Evolutionary conservation across 2,113 vertebrate genomes (phyloP).

Genomic region (Eretmochelys imbricata): DNA sequence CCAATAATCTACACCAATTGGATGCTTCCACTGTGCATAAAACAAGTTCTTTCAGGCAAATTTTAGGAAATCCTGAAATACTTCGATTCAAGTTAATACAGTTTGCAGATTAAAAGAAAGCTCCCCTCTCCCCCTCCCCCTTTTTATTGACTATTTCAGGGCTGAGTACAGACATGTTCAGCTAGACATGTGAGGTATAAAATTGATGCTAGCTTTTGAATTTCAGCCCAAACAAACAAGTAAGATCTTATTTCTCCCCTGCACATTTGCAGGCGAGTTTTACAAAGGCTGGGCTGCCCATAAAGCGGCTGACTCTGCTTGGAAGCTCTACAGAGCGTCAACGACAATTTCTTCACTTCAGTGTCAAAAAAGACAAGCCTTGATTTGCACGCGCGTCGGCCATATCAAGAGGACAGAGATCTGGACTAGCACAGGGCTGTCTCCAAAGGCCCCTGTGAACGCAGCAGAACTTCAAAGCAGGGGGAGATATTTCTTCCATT

Average conservation of each 20-base stretch:
- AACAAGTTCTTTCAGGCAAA: slow-evolving; percentile 22
- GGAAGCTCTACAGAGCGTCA: slow-evolving; percentile 9
- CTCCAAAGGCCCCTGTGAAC: slow-evolving; percentile 69
- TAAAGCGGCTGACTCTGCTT: slow-evolving; percentile 20
- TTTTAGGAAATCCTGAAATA: neutral
- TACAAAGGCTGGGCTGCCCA: neutral
- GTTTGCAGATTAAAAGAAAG: neutral
- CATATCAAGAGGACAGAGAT: slow-evolving; percentile 78
- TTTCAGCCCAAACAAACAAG: slow-evolving; percentile 28
- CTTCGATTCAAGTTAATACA: neutral
- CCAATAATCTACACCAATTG: neutral
- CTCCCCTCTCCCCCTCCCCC: neutral
- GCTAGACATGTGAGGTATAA: neutral
- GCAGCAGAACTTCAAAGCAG: slow-evolving; percentile 74
- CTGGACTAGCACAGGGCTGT: slow-evolving; percentile 34
- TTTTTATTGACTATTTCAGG: neutral
- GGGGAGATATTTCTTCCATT: slow-evolving; percentile 74
- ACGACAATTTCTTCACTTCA: slow-evolving; percentile 60
- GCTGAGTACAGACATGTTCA: neutral
- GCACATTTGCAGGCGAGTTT: neutral
- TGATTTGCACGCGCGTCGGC: slow-evolving; percentile 69
- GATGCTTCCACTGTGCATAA: neutral
- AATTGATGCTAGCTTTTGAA: slow-evolving; percentile 13
- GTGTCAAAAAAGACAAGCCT: slow-evolving; percentile 63
- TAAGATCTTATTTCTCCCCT: neutral